Percentiles rank a stretch among this genome's conserved stretches.
These are phyloP conservation scores for Oncorhynchus gorbuscha DNA, from an alignment of 2,113 vertebrate species.

Conservation along the genomic window DNA sequence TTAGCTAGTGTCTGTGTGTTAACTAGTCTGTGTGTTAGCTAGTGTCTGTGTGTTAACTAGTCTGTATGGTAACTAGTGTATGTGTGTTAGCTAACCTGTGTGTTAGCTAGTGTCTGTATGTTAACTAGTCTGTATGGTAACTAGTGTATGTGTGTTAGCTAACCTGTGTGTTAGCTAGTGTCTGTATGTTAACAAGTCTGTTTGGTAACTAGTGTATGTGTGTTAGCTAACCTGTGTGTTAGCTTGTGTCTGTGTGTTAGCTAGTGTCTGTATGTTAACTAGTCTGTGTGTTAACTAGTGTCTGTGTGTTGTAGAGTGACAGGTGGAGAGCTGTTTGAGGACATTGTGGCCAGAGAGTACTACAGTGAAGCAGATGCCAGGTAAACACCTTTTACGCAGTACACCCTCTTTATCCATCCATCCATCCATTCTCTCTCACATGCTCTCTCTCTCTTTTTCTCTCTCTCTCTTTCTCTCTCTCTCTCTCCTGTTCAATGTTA, in stretches of 20 bases:
- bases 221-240: constrained; percentile 27
- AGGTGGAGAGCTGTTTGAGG: constrained; percentile 78
- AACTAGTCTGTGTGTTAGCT: constrained; percentile 23
- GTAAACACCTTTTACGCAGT: constrained; percentile 52
- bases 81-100: constrained; percentile 28
- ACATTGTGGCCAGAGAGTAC: constrained; percentile 78
- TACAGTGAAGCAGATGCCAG: constrained; percentile 80
- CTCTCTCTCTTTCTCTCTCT: not conserved
- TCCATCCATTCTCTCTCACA: not conserved
- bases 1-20: not conserved
- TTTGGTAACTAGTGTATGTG: not conserved
- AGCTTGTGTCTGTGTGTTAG: constrained; percentile 20
- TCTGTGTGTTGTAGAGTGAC: constrained; percentile 68
- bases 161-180: not conserved
- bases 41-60: not conserved
- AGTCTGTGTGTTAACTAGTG: constrained; percentile 7
- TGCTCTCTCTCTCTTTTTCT: too few relatives aligned
- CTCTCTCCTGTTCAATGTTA: not conserved
- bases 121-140: constrained; percentile 13
- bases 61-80: too few relatives aligned
- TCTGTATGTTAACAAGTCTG: too few relatives aligned
- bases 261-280: not conserved
- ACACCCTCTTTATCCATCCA: not conserved
- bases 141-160: too few relatives aligned
- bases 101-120: not conserved